These are phyloP conservation scores for Lonchura striata DNA, from an alignment of 2,113 vertebrate genomes.

Conservation along the genomic window DNA sequence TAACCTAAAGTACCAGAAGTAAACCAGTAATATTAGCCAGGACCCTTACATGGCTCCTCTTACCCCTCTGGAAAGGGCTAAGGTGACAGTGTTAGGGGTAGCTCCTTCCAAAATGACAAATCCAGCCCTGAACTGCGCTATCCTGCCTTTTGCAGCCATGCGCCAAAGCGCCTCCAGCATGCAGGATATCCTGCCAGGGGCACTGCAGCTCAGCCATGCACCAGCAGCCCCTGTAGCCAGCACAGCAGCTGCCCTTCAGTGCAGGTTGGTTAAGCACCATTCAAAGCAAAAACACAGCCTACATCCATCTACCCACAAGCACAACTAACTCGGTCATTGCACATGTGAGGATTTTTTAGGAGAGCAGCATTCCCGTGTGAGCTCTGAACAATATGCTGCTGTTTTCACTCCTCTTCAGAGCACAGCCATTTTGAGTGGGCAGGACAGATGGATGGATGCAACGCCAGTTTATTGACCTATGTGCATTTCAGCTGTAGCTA, in stretches of 20 bases:
- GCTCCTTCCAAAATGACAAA: background rate
- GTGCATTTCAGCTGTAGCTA: background rate
- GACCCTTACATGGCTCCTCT: fast-evolving
- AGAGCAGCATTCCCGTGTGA: background rate
- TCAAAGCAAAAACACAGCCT: background rate
- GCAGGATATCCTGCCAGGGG: background rate
- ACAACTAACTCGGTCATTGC: fast-evolving
- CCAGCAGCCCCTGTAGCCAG: background rate
- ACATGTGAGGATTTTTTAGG: background rate
- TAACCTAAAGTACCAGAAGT: background rate
- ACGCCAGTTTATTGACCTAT: background rate
- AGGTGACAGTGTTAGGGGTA: background rate
- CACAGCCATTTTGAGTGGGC: background rate
- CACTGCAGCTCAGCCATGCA: background rate
- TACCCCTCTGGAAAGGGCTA: background rate
- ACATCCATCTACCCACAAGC: background rate
- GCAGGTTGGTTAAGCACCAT: background rate
- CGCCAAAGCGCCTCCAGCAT: fast-evolving
- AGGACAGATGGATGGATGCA: background rate
- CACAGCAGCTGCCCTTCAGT: background rate
- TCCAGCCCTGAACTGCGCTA: background rate
- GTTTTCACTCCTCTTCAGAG: background rate
- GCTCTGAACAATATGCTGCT: background rate
- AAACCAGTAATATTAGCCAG: background rate
- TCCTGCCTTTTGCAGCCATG: background rate